Conservation (phyloP, 2,113 vertebrate genomes). For the Scomber colias region DNA sequence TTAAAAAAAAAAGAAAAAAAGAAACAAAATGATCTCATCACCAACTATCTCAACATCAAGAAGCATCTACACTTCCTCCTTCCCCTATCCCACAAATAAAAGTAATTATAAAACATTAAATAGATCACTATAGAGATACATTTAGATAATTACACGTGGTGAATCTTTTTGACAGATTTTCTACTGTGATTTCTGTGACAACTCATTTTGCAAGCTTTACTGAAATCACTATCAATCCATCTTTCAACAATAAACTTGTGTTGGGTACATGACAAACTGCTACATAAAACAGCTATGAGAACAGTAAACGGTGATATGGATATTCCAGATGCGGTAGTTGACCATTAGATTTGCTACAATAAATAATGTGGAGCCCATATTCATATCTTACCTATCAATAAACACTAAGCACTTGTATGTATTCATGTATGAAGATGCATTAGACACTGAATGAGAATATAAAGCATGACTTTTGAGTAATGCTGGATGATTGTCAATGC, state of each 20-base stretch:
- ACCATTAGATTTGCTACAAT: slow-evolving; percentile 61
- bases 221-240: background rate
- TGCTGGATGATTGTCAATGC: slow-evolving; percentile 92
- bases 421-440: slow-evolving; percentile 11
- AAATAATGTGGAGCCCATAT: background rate
- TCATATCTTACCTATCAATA: slow-evolving; percentile 1
- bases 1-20: background rate
- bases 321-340: slow-evolving; percentile 73
- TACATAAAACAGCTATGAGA: slow-evolving; percentile 50
- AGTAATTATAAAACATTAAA: slow-evolving; percentile 58
- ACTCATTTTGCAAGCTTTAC: slow-evolving; percentile 8
- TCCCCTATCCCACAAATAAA: background rate
- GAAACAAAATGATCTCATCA: slow-evolving; percentile 13
- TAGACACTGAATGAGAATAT: slow-evolving; percentile 81
- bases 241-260: slow-evolving; percentile 4
- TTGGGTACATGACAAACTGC: slow-evolving; percentile 41
- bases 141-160: slow-evolving; percentile 74
- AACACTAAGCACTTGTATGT: slow-evolving; percentile 1
- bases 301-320: slow-evolving; percentile 38
- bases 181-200: background rate
- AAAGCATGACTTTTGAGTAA: slow-evolving; percentile 76
- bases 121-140: slow-evolving; percentile 85
- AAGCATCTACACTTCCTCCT: background rate
- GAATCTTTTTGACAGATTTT: slow-evolving; percentile 74
- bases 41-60: background rate